These are phyloP conservation scores for Platycnemis pennipes DNA, from an alignment of 2,888 invertebrate genomes.

Conservation along the genomic window DNA sequence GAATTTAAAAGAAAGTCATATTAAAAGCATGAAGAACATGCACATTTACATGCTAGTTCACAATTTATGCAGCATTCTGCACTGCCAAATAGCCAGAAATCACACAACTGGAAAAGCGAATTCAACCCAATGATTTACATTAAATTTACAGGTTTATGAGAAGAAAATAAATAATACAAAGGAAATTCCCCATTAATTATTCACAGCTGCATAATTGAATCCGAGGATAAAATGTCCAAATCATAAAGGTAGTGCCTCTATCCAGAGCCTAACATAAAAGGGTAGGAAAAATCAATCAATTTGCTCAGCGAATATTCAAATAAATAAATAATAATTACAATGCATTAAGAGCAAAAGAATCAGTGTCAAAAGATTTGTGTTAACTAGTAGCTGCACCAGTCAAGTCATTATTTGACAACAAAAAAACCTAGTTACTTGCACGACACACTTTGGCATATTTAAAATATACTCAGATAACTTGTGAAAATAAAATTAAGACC, in stretches of 20 bases:
- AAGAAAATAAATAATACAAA: background rate
- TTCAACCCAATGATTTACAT: background rate
- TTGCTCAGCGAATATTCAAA: background rate
- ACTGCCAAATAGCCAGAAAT: background rate
- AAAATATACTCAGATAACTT: background rate
- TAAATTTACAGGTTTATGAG: background rate
- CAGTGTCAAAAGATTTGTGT: background rate
- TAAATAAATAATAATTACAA: slow-evolving; percentile 1
- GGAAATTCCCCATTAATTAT: background rate
- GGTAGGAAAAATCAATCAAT: background rate
- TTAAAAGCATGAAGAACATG: background rate
- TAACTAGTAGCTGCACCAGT: background rate
- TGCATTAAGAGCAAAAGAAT: background rate
- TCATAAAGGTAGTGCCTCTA: background rate
- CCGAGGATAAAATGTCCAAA: background rate
- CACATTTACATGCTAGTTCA: background rate
- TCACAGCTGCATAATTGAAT: background rate
- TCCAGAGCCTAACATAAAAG: background rate
- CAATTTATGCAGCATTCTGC: background rate
- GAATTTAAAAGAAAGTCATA: background rate
- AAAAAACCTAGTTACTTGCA: background rate
- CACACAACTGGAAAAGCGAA: background rate
- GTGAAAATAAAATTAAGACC: background rate
- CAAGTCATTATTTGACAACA: background rate
- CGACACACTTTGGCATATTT: background rate